These are phyloP conservation scores for Conus canariensis DNA, from an alignment of 2,888 invertebrate genomes.

Conservation along the genomic window DNA sequence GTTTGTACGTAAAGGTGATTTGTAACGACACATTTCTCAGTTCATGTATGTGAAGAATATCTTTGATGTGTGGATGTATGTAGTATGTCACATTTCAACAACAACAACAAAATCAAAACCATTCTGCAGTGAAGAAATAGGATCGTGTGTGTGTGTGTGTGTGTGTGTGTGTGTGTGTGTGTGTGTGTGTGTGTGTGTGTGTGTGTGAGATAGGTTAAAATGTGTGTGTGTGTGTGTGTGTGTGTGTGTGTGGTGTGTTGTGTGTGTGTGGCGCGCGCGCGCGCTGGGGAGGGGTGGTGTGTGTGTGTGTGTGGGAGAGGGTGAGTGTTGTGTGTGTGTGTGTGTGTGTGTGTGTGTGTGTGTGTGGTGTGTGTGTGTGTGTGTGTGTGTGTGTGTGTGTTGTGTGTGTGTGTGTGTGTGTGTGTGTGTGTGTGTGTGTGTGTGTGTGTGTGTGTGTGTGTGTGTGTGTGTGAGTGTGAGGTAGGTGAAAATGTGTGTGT, in stretches of 20 bases:
- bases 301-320: slow-evolving; percentile 31
- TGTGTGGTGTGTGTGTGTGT: slow-evolving; percentile 27
- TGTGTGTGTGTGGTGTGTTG: slow-evolving; percentile 34
- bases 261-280: slow-evolving; percentile 21
- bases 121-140: no score
- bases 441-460: slow-evolving; percentile 1
- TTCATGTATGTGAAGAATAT: no score
- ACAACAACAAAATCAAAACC: no score
- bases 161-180: slow-evolving; percentile 13
- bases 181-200: not conserved
- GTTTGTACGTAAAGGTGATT: no score
- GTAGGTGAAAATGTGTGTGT: slow-evolving; percentile 11
- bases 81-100: no score
- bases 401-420: slow-evolving; percentile 33
- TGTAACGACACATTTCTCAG: no score
- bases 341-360: not conserved
- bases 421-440: slow-evolving; percentile 30
- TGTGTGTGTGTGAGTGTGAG: not conserved
- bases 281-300: no score
- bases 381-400: slow-evolving; percentile 37
- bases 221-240: slow-evolving; percentile 42
- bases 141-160: slow-evolving; percentile 29
- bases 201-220: not conserved
- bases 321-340: slow-evolving; percentile 16
- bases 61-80: no score